Conservation (phyloP, 2,113 vertebrate genomes). For the Notothenia rossii region DNA sequence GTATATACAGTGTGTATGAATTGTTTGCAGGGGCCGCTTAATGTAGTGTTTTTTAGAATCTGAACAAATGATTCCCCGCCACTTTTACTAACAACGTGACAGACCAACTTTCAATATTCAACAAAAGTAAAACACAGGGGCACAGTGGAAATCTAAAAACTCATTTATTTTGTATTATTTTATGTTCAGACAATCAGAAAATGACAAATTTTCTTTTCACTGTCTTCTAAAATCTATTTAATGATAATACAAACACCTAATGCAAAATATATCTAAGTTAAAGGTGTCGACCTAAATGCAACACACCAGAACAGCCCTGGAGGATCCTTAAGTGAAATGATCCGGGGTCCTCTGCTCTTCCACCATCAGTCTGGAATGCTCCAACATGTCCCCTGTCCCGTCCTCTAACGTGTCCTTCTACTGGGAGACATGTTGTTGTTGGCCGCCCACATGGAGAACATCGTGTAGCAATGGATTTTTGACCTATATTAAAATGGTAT, state of each 20-base stretch:
- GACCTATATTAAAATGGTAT: too few species aligned
- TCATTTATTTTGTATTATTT: conserved; percentile 73
- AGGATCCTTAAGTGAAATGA: conserved; percentile 20
- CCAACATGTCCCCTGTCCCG: background rate
- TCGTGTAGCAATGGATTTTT: too few species aligned
- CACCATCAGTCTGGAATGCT: conserved; percentile 50
- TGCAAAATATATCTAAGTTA: conserved; percentile 57
- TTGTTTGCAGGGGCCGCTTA: too few species aligned
- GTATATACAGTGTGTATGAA: too few species aligned
- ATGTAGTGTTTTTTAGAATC: too few species aligned
- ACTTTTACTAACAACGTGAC: too few species aligned
- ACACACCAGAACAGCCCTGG: conserved; percentile 26
- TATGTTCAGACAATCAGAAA: conserved; percentile 71
- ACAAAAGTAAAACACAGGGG: conserved; percentile 22
- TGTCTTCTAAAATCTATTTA: conserved; percentile 67
- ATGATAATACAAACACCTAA: conserved; percentile 72
- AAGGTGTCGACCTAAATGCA: conserved; percentile 37
- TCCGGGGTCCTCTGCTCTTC: background rate
- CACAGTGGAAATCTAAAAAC: conserved; percentile 66
- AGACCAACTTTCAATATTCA: background rate
- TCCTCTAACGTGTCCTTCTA: background rate
- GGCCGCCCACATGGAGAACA: too few species aligned
- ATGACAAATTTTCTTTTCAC: conserved; percentile 62
- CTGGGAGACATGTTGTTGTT: too few species aligned
- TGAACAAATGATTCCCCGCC: too few species aligned